Evolutionary conservation across 2,113 vertebrate species (phyloP).

Genomic region (Chascanopsetta lugubris): DNA sequence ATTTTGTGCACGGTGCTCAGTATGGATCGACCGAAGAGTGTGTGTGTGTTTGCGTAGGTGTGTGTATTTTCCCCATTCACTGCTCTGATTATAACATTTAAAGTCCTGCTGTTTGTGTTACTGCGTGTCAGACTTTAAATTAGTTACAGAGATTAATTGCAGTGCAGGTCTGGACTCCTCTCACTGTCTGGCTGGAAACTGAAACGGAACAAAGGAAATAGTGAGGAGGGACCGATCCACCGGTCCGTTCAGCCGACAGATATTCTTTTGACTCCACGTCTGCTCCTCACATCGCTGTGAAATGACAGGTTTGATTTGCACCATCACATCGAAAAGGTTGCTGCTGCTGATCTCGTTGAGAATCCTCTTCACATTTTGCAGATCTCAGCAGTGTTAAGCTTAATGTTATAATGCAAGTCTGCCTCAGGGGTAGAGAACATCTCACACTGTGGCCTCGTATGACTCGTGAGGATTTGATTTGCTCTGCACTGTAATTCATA

Average conservation of each 20-base stretch:
- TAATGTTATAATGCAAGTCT: neutral
- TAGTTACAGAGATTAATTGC: conserved; percentile 38
- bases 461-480: neutral
- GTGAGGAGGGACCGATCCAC: neutral
- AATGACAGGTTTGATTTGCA: neutral
- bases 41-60: conserved; percentile 7
- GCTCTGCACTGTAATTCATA: neutral
- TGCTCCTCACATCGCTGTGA: neutral
- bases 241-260: neutral
- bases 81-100: conserved; percentile 17
- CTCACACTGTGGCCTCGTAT: neutral
- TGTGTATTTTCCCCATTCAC: conserved; percentile 5
- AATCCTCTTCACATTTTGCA: neutral
- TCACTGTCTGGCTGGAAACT: conserved; percentile 4
- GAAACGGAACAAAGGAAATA: neutral
- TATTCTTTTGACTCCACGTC: neutral
- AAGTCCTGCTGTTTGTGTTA: conserved; percentile 30
- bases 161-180: conserved; percentile 10
- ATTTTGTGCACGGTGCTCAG: conserved; percentile 24
- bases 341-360: neutral
- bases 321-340: neutral
- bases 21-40: conserved; percentile 33
- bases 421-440: neutral
- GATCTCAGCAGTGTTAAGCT: neutral
- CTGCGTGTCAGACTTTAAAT: conserved; percentile 24